Base-by-base conservation (phyloP, 2,888 invertebrate genomes). In the Dione vanillae region DNA sequence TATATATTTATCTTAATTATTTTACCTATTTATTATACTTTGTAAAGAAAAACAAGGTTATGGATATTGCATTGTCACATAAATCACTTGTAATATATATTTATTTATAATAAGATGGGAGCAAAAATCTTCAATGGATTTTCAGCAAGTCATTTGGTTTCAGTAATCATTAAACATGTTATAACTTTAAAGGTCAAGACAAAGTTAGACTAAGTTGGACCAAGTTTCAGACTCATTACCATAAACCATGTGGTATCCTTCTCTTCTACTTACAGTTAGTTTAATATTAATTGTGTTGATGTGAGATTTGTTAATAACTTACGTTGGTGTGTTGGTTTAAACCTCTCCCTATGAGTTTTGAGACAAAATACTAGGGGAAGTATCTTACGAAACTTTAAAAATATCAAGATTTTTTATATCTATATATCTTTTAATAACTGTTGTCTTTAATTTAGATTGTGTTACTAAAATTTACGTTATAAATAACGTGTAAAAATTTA, bases 271-370 rank as follows among this genome's bases (percentile, higher is more conserved):
- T 19, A 49, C 19, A 19, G 11, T 19, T 20, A 40, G 16, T 41
- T 20, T 10, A 27, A n/a, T n/a, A 27, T 27, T 20, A 45, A 45
- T 61, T 16, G 45, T 61, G 59, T 45, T 27, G n/a, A 45, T 45
- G 27, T 61, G 59, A 27, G n/a, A 45, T 43, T 43, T 61, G 61
- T 45, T 61, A 61, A 61, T 61, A 61, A 61, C 27, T 27, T 61
- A 27, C 27, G 9, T n/a, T 16, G 27, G 45, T 61, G 27, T 61
- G n/a, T n/a, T n/a, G 61, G 27, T 35, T 45, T 16, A 35, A 45
- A 45, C 45, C 43, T 59, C 10, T 9, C 45, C n/a, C 10, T 61
- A 27, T 35, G 27, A n/a, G 27, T 61, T n/a, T 35, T 45, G 43
- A 27, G 35, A 27, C 2, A 35, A 35, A n/a, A 14, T 37, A 35